phyloP scores from a whole-genome alignment of 2,888 invertebrate species.

The Bugulina stolonifera region DNA sequence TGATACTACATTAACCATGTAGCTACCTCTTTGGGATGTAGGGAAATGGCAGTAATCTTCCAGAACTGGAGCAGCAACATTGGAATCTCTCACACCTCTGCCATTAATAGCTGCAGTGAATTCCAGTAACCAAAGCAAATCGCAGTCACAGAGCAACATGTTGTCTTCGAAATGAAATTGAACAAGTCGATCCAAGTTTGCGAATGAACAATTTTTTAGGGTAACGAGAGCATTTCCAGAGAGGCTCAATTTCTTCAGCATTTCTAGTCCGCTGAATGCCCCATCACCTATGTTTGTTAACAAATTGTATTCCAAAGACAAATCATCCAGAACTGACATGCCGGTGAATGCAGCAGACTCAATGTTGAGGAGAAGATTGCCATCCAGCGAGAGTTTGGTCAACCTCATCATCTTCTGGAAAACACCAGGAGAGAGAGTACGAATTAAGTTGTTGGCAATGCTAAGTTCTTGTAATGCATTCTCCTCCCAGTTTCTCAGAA shows the following conservation, averaged over 20 bases:
- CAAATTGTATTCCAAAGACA: not conserved
- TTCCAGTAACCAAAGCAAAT: conserved; percentile 8
- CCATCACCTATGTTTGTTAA: not conserved
- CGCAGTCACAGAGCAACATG: conserved; percentile 8
- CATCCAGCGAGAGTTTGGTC: conserved; percentile 2
- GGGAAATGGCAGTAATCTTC: conserved; percentile 11
- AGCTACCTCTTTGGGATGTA: not conserved
- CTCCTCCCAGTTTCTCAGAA: conserved; percentile 12
- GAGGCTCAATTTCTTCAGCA: conserved; percentile 4
- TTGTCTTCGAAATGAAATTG: conserved; percentile 13
- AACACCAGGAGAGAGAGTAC: not conserved
- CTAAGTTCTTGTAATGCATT: not conserved
- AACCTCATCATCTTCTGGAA: not conserved
- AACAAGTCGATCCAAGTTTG: conserved; percentile 17
- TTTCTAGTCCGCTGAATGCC: not conserved
- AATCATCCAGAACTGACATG: not conserved
- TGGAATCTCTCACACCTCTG: not conserved
- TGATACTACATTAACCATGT: conserved; percentile 18
- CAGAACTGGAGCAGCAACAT: not conserved
- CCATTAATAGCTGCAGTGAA: not conserved
- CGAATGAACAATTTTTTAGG: conserved; percentile 10
- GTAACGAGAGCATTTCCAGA: conserved; percentile 15
- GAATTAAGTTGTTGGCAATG: not conserved
- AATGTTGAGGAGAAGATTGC: not conserved
- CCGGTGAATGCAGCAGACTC: conserved; percentile 4